phyloP scores from a whole-genome alignment of 2,113 vertebrate genomes.

The Butorides virescens region DNA sequence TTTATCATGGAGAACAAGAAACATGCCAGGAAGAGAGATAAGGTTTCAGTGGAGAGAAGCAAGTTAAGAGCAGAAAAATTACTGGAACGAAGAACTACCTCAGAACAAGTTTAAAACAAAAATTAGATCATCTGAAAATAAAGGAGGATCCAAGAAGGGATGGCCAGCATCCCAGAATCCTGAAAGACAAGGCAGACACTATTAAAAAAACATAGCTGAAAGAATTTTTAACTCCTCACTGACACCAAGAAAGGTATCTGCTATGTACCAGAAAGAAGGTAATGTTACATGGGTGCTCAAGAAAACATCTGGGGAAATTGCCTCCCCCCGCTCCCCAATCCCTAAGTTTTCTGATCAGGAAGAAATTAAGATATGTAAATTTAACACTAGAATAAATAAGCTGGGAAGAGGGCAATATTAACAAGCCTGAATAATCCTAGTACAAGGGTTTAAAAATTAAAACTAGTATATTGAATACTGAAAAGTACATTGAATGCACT shows the following conservation, averaged over 20 bases:
- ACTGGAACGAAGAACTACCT: background rate
- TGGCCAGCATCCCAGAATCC: slow-evolving; percentile 31
- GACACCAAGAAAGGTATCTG: background rate
- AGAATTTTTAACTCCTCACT: slow-evolving; percentile 16
- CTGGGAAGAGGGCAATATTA: background rate
- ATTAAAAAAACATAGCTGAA: background rate
- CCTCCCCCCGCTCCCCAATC: background rate
- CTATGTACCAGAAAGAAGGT: background rate
- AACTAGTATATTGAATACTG: background rate
- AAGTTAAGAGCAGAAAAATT: slow-evolving; percentile 14
- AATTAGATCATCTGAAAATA: slow-evolving; percentile 42
- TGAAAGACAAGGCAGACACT: background rate
- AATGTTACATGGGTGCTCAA: background rate
- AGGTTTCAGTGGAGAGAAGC: background rate
- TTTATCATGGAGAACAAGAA: background rate
- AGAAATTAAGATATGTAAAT: background rate
- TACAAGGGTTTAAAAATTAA: background rate
- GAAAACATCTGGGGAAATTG: background rate
- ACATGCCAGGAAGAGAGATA: background rate
- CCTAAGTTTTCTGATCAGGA: background rate
- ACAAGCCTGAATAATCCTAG: background rate
- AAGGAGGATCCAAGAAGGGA: background rate
- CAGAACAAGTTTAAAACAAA: slow-evolving; percentile 24
- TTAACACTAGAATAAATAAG: background rate
- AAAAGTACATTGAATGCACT: background rate